Base-by-base conservation (phyloP, 1,140 invertebrate genomes). In the Ylistrum balloti region DNA sequence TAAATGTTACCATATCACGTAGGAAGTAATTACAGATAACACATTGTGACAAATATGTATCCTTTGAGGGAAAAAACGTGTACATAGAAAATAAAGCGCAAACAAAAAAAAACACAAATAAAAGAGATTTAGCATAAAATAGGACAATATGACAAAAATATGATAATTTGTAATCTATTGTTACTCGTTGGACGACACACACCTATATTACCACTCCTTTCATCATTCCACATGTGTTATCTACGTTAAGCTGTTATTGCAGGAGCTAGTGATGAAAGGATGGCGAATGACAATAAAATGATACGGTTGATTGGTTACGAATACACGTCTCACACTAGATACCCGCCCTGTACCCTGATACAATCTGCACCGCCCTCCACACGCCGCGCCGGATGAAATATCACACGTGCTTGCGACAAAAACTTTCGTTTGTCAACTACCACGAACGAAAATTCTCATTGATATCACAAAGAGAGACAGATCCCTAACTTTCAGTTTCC, bases 401-500 rank as follows among this genome's bases (percentile, higher is more conserved):
- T 74, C 56, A 74, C 56, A 74, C 56, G 56, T 74, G 56, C 22
- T 28, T 74, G n/a, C 56, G 56, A 74, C 56, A 74, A 74, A 74
- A 74, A 9, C 22, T 11, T 74, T 5, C 56, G 56, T 74, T 74
- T 74, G 56, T 74, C 56, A 74, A 17, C 56, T 28, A 74, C 56
- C 56, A 74, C 17, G 56, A 74, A 28, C 22, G 56, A 74, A 74
- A 74, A 74, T n/a, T 74, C 22, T 28, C 56, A 74, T n/a, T 28
- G n/a, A 0, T 74, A 74, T n/a, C n/a, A 74, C 56, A 74, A 74
- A 74, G 56, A n/a, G 56, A 22, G 22, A 74, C 56, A 9, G 56
- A 74, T 22, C n/a, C 56, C 56, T 74, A 74, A 74, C 28, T 74
- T 74, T 74, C 56, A n/a, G 56, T 74, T 74, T 74, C 56, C 56